phyloP scores from a whole-genome alignment of 1,140 invertebrate species.

The Aricia agestis region DNA sequence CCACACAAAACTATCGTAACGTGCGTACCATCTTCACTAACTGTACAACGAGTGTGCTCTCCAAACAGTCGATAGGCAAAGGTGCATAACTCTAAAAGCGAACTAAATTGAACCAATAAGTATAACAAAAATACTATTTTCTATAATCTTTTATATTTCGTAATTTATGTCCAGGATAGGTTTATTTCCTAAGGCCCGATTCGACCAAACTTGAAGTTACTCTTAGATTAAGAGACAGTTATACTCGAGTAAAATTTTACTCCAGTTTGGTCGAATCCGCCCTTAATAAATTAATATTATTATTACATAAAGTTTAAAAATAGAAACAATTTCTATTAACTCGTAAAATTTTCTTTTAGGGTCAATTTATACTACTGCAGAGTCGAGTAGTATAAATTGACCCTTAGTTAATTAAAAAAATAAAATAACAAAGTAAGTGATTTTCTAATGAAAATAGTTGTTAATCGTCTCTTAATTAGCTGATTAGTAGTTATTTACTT shows the following conservation, averaged over 20 bases:
- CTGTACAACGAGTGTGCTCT: conserved; percentile 8
- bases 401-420: background rate
- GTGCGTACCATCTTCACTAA: conserved; percentile 2
- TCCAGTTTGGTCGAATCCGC: too few species aligned
- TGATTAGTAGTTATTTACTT: background rate
- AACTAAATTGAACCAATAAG: background rate
- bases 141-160: background rate
- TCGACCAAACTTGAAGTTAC: too few species aligned
- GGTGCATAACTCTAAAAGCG: background rate
- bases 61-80: background rate
- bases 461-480: background rate
- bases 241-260: too few species aligned
- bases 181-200: too few species aligned
- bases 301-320: too few species aligned
- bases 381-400: too few species aligned
- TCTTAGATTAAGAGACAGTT: too few species aligned
- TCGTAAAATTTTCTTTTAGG: too few species aligned
- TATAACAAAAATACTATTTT: background rate
- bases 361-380: too few species aligned
- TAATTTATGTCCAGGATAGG: too few species aligned
- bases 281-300: too few species aligned
- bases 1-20: background rate
- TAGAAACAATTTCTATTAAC: too few species aligned
- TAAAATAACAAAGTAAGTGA: background rate
- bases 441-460: background rate